Percentiles rank a stretch among this genome's conserved stretches.
Evolutionary conservation across 2,888 invertebrate genomes (phyloP).

Genomic region (Trimorus sp.): DNA sequence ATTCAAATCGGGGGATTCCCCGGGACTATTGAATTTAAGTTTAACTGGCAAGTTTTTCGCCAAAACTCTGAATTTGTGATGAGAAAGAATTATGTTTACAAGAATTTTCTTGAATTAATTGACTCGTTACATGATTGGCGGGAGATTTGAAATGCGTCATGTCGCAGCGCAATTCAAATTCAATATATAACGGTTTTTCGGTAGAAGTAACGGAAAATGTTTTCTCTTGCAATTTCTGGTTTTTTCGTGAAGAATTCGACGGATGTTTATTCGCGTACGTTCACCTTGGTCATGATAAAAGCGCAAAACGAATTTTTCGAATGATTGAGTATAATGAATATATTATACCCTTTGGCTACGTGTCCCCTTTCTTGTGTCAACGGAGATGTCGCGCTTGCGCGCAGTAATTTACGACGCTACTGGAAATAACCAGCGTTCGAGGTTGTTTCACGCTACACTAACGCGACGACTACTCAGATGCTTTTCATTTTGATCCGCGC

Average conservation of each 20-base stretch:
- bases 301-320: constrained; percentile 57
- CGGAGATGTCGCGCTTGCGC: constrained; percentile 62
- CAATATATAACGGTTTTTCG: too few species aligned
- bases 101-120: too few species aligned
- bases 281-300: constrained; percentile 57
- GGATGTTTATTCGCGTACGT: constrained; percentile 31
- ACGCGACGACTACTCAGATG: constrained; percentile 37
- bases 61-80: too few species aligned
- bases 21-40: too few species aligned
- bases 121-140: too few species aligned
- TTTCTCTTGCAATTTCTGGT: too few species aligned
- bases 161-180: too few species aligned
- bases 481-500: constrained; percentile 54
- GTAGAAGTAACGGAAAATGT: too few species aligned
- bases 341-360: constrained; percentile 61
- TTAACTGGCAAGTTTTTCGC: too few species aligned
- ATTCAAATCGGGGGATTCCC: too few species aligned
- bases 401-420: constrained; percentile 65
- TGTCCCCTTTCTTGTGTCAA: constrained; percentile 63
- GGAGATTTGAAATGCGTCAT: too few species aligned
- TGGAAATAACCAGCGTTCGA: constrained; percentile 62
- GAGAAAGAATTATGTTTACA: too few species aligned
- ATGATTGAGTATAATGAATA: constrained; percentile 65
- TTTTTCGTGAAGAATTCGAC: constrained; percentile 26
- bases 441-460: constrained; percentile 58